phyloP scores from a whole-genome alignment of 2,113 vertebrate species.

The Strigops habroptila region DNA sequence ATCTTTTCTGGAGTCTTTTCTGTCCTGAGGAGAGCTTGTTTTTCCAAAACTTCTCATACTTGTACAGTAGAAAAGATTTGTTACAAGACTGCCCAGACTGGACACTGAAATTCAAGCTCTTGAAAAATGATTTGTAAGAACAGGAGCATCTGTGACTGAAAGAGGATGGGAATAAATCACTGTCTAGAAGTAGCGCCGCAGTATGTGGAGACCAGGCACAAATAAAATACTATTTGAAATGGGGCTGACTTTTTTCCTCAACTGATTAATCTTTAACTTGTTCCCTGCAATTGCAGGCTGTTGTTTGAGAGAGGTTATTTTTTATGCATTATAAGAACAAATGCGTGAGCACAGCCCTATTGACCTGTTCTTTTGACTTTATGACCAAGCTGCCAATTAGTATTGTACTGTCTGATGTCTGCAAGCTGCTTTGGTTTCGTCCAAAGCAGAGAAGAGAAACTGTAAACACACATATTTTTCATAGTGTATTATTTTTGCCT shows the following conservation, averaged over 20 bases:
- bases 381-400: conserved; percentile 27
- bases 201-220: not conserved
- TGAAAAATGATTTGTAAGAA: not conserved
- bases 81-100: not conserved
- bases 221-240: conserved; percentile 22
- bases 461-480: not conserved
- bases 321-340: not conserved
- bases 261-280: not conserved
- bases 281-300: not conserved
- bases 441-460: not conserved
- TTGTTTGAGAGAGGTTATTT: conserved; percentile 3
- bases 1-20: not conserved
- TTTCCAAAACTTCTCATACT: not conserved
- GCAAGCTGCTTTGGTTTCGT: not conserved
- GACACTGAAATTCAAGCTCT: not conserved
- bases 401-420: not conserved
- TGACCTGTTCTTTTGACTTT: not conserved
- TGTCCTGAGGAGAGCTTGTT: not conserved
- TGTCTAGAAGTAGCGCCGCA: not conserved
- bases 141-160: not conserved
- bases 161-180: not conserved
- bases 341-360: not conserved
- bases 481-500: not conserved
- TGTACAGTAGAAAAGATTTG: not conserved
- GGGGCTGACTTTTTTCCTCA: not conserved